Evolutionary conservation across 1,140 invertebrate species (phyloP).

Genomic region (Harlomillsia oculata): DNA sequence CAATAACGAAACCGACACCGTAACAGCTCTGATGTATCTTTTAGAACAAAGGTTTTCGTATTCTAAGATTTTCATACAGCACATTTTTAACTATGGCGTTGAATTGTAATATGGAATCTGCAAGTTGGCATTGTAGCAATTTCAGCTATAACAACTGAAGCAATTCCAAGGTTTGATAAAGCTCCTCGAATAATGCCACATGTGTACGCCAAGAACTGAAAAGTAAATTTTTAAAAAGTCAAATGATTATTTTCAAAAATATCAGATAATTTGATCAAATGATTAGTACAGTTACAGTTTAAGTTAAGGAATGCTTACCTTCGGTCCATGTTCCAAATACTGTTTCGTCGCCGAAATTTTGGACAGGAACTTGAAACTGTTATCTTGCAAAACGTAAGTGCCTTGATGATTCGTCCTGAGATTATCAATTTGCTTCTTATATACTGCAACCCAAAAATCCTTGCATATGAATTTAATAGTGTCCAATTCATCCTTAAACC

Average conservation of each 20-base stretch:
- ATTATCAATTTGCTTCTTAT: slow-evolving; percentile 98
- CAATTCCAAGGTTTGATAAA: slow-evolving; percentile 85
- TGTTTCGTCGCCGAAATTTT: slow-evolving; percentile 81
- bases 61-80: too few species aligned
- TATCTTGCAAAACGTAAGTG: slow-evolving; percentile 96
- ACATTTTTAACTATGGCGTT: background rate
- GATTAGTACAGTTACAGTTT: background rate
- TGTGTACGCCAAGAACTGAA: slow-evolving; percentile 83
- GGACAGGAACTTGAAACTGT: slow-evolving; percentile 79
- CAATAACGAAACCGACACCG: too few species aligned
- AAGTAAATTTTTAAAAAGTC: slow-evolving; percentile 35
- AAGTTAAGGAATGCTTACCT: slow-evolving; percentile 44
- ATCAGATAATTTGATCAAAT: background rate
- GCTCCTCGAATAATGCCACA: slow-evolving; percentile 91
- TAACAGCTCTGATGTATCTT: too few species aligned
- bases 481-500: slow-evolving; percentile 96
- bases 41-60: too few species aligned
- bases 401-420: slow-evolving; percentile 97
- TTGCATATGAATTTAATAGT: slow-evolving; percentile 99
- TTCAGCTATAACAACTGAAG: slow-evolving; percentile 88
- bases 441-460: slow-evolving; percentile 93
- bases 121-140: slow-evolving; percentile 82
- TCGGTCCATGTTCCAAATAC: slow-evolving; percentile 80
- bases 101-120: slow-evolving; percentile 71
- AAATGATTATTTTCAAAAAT: background rate